Percentiles rank a stretch among this genome's conserved stretches.
These are phyloP conservation scores for Dolichomitus sp. DNA, from an alignment of 2,888 invertebrate species.

Conservation along the genomic window DNA sequence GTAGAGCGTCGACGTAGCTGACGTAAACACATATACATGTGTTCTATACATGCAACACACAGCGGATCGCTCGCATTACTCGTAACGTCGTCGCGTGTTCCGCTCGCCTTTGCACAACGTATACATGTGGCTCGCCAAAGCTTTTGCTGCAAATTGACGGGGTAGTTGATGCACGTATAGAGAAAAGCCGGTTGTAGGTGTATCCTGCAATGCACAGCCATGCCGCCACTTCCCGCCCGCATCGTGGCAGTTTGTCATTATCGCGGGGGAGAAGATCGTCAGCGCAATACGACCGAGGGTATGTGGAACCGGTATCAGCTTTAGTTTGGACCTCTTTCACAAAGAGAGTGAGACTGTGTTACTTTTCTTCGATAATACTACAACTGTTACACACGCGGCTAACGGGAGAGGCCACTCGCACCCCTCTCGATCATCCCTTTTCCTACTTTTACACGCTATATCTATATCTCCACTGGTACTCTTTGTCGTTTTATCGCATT, in stretches of 20 bases:
- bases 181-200: background rate
- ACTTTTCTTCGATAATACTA: background rate
- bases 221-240: slow-evolving; percentile 35
- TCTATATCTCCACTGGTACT: background rate
- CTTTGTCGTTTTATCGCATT: slow-evolving; percentile 34
- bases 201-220: background rate
- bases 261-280: slow-evolving; percentile 41
- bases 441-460: too few relatives aligned
- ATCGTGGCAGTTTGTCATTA: slow-evolving; percentile 70
- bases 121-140: slow-evolving; percentile 7
- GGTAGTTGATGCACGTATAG: slow-evolving; percentile 19
- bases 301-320: slow-evolving; percentile 3
- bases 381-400: background rate
- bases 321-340: slow-evolving; percentile 4
- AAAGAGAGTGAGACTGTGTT: background rate
- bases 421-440: slow-evolving; percentile 25
- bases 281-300: background rate
- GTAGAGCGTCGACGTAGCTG: background rate
- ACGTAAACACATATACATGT: background rate
- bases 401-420: background rate
- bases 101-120: background rate
- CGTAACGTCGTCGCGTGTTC: slow-evolving; percentile 62
- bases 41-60: background rate
- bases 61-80: slow-evolving; percentile 44
- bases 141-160: slow-evolving; percentile 42